Evolutionary conservation across 2,888 invertebrate species (phyloP), one percentile per base, ranked within the genome.

Genomic region (Ectropis crepuscularia): DNA sequence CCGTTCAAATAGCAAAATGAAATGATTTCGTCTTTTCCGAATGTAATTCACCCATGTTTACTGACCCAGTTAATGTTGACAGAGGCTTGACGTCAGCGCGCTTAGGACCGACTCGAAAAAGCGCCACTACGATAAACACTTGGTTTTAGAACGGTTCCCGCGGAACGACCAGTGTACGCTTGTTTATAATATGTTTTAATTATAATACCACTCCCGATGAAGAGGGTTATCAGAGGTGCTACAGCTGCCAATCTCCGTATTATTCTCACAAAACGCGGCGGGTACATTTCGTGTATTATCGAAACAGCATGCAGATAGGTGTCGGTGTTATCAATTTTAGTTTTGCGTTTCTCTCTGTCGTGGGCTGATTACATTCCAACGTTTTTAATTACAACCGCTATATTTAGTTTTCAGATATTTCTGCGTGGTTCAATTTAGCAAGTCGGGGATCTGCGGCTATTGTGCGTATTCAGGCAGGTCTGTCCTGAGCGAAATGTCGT

Each of bases 31-130:
- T 74, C 74, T 80, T 79, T 78, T 85, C 80, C 77, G 79, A 87
- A 83, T 87, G 83, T 85, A 86, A 88, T 85, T 86, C 84, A 85
- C 86, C 85, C 83, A 82, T 85, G 83, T 89, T 84, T 86, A 85
- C 85, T 89, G 89, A 88, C 87, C 89, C 86, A 87, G 88, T 90
- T 90, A 85, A 82, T 86, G 87, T 88, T 88, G 88, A 89, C 88
- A 86, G 82, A 86, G 82, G 80, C 76, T 84, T 90, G 89, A 89
- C 88, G 89, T 89, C 89, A 89, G 81, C 79, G 76, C 77, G 78
- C 76, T 78, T 78, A 82, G 81, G 80, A 82, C 76, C 76, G 81
- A 70, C 74, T 77, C 77, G 79, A 84, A 88, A 85, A 85, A 82
- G 76, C 79, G 77, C 76, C 76, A 75, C 74, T 73, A 74, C 74